Evolutionary conservation across 2,888 invertebrate genomes (phyloP).

Genomic region (Cartodere bifasciata): DNA sequence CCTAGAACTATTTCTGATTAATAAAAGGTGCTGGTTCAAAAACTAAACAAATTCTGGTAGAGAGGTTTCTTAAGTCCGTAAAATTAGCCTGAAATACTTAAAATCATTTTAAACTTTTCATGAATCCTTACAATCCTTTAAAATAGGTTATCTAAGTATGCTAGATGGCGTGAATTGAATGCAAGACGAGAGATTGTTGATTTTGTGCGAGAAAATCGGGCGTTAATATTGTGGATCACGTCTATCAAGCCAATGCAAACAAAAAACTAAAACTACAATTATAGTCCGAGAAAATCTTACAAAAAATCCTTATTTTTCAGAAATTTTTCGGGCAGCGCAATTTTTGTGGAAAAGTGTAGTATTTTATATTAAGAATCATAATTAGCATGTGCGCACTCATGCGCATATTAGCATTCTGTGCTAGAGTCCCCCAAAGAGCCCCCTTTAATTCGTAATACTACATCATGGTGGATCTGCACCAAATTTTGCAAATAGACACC

Average conservation of each 20-base stretch:
- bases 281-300: too few species aligned
- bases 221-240: slow-evolving; percentile 35
- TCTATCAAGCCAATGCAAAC: slow-evolving; percentile 32
- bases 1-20: background rate
- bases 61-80: slow-evolving; percentile 30
- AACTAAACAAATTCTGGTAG: slow-evolving; percentile 22
- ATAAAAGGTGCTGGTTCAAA: slow-evolving; percentile 8
- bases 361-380: too few species aligned
- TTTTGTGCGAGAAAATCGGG: slow-evolving; percentile 24
- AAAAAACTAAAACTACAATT: background rate
- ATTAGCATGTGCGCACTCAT: too few species aligned
- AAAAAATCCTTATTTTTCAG: too few species aligned
- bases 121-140: slow-evolving; percentile 25
- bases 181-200: slow-evolving; percentile 20
- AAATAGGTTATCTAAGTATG: slow-evolving; percentile 20
- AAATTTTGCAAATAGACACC: too few species aligned
- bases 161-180: too few species aligned
- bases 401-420: too few species aligned
- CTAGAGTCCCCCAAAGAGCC: too few species aligned
- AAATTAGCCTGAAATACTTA: slow-evolving; percentile 27
- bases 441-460: too few species aligned
- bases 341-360: too few species aligned
- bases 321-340: too few species aligned
- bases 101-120: slow-evolving; percentile 25
- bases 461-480: too few species aligned